A percentile compares a stretch with the other conserved stretches of the same genome.
Conservation (phyloP, 2,113 vertebrate species). For the Neogale vison region DNA sequence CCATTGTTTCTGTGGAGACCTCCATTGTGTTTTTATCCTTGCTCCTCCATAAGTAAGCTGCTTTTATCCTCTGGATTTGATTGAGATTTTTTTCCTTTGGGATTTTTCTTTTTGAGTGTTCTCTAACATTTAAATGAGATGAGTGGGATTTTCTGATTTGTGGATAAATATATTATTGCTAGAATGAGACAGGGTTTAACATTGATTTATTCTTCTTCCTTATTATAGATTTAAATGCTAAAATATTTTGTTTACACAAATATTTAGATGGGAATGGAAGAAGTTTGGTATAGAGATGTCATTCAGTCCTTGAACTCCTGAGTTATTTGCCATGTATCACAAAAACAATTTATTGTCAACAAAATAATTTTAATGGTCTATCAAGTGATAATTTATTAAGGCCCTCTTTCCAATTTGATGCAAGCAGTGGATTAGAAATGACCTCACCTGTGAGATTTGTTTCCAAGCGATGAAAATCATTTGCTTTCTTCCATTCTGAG, state of each 20-base stretch:
- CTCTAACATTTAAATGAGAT: neutral
- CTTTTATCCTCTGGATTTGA: neutral
- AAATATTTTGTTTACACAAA: constrained; percentile 44
- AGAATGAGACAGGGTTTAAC: neutral
- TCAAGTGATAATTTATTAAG: constrained; percentile 38
- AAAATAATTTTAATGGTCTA: constrained; percentile 14
- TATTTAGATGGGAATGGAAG: neutral
- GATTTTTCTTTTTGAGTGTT: neutral
- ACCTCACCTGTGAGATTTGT: constrained; percentile 14
- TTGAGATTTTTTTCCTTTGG: neutral
- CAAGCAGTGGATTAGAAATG: constrained; percentile 17
- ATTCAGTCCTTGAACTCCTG: neutral
- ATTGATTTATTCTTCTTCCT: neutral
- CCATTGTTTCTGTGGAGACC: neutral
- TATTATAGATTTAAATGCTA: neutral
- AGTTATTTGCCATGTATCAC: neutral
- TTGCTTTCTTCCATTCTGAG: constrained; percentile 30
- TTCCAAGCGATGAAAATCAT: constrained; percentile 48
- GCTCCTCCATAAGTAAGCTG: neutral
- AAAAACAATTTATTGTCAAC: constrained; percentile 37
- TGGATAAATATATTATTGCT: constrained; percentile 42
- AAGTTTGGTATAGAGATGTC: neutral
- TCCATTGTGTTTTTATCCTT: neutral
- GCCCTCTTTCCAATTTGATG: neutral
- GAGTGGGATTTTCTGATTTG: neutral